Evolutionary conservation across 2,113 vertebrate species (phyloP).

Genomic region (Dipodomys merriami): DNA sequence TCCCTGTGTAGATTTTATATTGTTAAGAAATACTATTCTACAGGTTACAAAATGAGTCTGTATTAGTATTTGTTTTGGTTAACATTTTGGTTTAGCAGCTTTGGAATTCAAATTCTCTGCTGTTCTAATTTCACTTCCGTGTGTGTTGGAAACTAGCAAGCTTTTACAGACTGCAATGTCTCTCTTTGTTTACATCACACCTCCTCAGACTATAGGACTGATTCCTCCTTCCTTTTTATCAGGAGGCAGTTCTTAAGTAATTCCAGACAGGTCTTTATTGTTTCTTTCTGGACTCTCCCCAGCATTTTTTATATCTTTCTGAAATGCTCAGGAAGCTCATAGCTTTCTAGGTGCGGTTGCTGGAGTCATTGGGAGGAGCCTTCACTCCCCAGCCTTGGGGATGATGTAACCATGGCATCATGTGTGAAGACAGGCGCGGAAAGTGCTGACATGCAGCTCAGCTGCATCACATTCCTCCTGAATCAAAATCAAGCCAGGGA

Average conservation of each 20-base stretch:
- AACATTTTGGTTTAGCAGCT: conserved; percentile 15
- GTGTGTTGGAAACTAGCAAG: neutral
- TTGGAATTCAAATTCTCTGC: neutral
- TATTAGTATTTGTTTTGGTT: neutral
- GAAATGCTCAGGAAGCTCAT: conserved; percentile 46
- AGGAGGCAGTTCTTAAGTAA: conserved; percentile 33
- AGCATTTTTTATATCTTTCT: conserved; percentile 48
- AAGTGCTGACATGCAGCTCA: conserved; percentile 51
- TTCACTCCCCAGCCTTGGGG: conserved; percentile 37
- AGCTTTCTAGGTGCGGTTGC: conserved; percentile 40
- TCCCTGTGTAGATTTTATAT: neutral
- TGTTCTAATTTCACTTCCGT: conserved; percentile 3
- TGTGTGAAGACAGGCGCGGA: conserved; percentile 22
- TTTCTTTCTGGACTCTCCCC: conserved; percentile 52
- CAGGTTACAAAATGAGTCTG: neutral
- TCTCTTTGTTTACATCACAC: neutral
- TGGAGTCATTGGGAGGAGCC: conserved; percentile 67
- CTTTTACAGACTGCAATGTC: neutral
- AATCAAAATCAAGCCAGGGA: conserved; percentile 27
- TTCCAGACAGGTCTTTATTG: neutral
- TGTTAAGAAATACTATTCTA: neutral
- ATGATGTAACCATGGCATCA: conserved; percentile 65
- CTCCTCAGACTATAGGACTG: neutral
- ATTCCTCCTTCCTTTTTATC: conserved; percentile 35
- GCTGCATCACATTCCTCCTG: neutral